phyloP scores from a whole-genome alignment of 2,888 invertebrate species.

The Synergus japonicus region DNA sequence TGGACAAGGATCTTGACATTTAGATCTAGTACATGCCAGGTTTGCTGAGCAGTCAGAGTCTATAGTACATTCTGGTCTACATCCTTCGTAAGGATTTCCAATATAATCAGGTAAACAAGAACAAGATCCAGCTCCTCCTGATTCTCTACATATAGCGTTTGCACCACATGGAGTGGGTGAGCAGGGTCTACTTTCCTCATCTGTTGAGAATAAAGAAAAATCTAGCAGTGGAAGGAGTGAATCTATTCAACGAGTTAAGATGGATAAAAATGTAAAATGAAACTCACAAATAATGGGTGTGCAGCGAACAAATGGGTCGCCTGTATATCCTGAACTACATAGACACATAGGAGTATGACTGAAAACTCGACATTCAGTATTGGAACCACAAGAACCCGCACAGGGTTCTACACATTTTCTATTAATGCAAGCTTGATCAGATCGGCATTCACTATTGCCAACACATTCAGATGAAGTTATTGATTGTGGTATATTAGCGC shows the following conservation, averaged over 20 bases:
- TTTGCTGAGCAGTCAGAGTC: constrained; percentile 86
- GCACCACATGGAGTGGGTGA: constrained; percentile 81
- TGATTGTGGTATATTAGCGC: constrained; percentile 76
- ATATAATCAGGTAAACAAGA: constrained; percentile 78
- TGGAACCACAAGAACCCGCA: constrained; percentile 77
- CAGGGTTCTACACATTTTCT: constrained; percentile 78
- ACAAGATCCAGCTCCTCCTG: constrained; percentile 78
- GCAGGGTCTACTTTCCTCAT: constrained; percentile 79
- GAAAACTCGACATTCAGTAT: constrained; percentile 77
- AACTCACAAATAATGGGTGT: constrained; percentile 72
- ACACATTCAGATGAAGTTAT: constrained; percentile 76
- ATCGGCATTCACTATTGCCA: constrained; percentile 78
- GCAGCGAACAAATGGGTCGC: constrained; percentile 76
- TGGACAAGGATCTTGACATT: constrained; percentile 87
- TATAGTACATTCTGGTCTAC: constrained; percentile 82
- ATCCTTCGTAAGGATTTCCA: constrained; percentile 82
- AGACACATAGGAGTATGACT: constrained; percentile 79
- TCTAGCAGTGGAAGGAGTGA: background rate
- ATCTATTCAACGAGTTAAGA: background rate
- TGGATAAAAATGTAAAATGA: constrained; percentile 61
- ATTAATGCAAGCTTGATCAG: constrained; percentile 75
- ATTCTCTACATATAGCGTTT: constrained; percentile 76
- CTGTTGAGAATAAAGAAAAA: constrained; percentile 78
- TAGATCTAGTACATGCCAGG: constrained; percentile 85
- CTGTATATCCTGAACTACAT: constrained; percentile 75